Evolutionary conservation across 2,797 vertebrate genomes (phyloP).

Genomic region (Rhinogobio ventralis): DNA sequence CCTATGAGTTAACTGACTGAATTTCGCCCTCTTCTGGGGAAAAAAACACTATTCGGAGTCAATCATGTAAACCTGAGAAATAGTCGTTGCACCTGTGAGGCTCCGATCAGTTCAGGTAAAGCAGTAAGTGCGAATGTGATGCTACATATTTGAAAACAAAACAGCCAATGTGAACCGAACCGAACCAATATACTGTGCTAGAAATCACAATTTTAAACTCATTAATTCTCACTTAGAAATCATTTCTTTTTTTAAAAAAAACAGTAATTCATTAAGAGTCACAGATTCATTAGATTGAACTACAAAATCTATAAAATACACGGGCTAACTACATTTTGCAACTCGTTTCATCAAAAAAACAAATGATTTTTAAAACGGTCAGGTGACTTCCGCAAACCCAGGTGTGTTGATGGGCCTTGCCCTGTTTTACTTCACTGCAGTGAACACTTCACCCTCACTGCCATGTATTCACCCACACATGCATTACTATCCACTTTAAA

Average conservation of each 20-base stretch:
- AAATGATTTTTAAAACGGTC: neutral
- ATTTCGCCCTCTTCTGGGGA: conserved; percentile 35
- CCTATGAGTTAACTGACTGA: neutral
- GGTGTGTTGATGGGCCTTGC: conserved; percentile 47
- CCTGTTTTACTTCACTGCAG: conserved; percentile 27
- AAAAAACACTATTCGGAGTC: neutral
- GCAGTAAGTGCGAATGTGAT: neutral
- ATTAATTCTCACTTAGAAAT: neutral
- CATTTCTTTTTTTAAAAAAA: neutral
- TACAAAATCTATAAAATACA: neutral
- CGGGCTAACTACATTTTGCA: neutral
- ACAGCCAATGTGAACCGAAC: neutral
- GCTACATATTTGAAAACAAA: neutral
- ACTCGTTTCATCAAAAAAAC: neutral
- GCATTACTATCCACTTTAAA: neutral
- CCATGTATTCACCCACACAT: neutral
- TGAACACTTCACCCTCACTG: neutral
- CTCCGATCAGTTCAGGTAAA: neutral
- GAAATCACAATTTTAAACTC: neutral
- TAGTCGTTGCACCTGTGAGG: neutral
- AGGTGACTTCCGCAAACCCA: conserved; percentile 53
- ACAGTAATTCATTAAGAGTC: neutral
- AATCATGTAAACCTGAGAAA: neutral
- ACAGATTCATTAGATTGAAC: neutral
- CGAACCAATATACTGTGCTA: no score